Conservation (phyloP, 2,113 vertebrate genomes). For the Abramis brama region DNA sequence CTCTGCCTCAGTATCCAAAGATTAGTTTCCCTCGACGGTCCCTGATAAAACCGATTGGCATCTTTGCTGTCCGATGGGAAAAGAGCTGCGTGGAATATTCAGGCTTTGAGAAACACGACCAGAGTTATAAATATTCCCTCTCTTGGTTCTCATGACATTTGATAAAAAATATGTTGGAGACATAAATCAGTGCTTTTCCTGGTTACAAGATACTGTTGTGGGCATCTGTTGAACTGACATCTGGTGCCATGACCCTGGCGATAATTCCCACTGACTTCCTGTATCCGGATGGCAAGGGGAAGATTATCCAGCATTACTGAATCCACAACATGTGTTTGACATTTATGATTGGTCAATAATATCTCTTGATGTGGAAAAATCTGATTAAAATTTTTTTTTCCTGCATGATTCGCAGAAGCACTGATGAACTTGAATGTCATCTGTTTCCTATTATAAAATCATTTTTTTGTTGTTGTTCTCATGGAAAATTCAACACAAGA, state of each 20-base stretch:
- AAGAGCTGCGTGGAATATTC: not conserved
- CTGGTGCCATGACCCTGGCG: constrained; percentile 13
- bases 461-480: not conserved
- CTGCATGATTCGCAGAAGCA: not conserved
- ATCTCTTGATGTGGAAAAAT: constrained; percentile 1
- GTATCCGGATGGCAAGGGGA: not conserved
- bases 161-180: not conserved
- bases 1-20: not conserved
- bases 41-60: not conserved
- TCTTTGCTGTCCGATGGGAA: constrained; percentile 12
- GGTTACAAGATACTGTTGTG: constrained; percentile 22
- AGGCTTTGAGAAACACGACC: not conserved
- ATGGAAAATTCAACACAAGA: not conserved
- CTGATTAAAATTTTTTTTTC: too few relatives aligned
- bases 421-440: not conserved
- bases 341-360: not conserved
- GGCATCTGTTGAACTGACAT: constrained; percentile 3
- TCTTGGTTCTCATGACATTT: constrained; percentile 22
- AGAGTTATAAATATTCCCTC: not conserved
- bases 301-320: not conserved
- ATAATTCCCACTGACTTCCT: constrained; percentile 20
- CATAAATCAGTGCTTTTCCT: constrained; percentile 19
- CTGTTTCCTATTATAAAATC: not conserved
- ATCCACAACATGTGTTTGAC: constrained; percentile 3
- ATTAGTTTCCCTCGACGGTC: not conserved